These are phyloP conservation scores for Cydia amplana DNA, from an alignment of 1,140 invertebrate genomes.

Conservation along the genomic window DNA sequence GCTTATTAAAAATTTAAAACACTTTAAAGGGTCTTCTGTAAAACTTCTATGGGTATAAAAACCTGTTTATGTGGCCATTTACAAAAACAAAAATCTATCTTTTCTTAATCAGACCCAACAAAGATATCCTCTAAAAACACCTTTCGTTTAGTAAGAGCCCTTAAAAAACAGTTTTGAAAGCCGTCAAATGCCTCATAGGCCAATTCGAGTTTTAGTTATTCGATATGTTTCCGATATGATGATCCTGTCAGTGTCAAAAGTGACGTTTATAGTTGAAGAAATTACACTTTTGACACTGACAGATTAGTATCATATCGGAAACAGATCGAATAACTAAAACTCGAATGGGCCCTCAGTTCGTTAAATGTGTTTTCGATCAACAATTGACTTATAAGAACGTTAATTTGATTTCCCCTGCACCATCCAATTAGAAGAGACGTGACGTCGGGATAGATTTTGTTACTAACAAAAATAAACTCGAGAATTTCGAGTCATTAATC, in stretches of 20 bases:
- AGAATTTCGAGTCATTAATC: slow-evolving; percentile 52
- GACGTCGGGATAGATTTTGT: slow-evolving; percentile 14
- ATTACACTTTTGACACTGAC: too few relatives aligned
- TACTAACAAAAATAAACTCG: slow-evolving; percentile 43
- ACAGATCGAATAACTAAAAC: too few relatives aligned
- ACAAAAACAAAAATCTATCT: neutral
- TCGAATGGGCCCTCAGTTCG: neutral
- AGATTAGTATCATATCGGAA: too few relatives aligned
- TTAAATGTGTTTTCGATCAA: slow-evolving; percentile 17
- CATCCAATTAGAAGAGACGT: slow-evolving; percentile 54
- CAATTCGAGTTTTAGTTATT: too few relatives aligned
- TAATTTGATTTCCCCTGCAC: slow-evolving; percentile 32
- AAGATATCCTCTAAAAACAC: neutral
- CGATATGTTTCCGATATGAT: too few relatives aligned
- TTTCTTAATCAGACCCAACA: neutral
- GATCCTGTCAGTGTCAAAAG: too few relatives aligned
- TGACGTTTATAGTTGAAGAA: too few relatives aligned
- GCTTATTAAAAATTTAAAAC: neutral
- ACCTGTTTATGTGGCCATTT: neutral
- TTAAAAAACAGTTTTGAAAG: neutral
- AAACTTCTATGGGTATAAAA: neutral
- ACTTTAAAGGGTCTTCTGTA: neutral
- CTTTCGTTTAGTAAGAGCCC: neutral
- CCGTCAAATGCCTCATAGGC: neutral
- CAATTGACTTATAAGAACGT: slow-evolving; percentile 11